Evolutionary conservation across 2,113 vertebrate species (phyloP), one percentile per base, ranked within the genome.

Genomic region (Petroica traversi): DNA sequence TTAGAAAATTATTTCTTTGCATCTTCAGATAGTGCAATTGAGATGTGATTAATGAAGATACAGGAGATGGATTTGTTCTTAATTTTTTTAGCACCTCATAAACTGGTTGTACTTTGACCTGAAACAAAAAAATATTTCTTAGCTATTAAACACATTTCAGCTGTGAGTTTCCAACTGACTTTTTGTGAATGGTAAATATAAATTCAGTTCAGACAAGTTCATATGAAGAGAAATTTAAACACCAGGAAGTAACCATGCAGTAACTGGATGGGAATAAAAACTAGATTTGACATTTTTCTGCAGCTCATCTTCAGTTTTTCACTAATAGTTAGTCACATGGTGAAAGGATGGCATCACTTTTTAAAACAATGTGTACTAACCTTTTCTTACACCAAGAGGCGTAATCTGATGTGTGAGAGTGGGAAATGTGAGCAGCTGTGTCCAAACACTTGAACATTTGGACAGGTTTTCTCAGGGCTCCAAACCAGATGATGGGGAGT

Each of bases 401-500:
- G n/a, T n/a, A n/a, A n/a, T n/a, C n/a, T n/a, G n/a, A n/a, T n/a
- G 58, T 48, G 28, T 31, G 38, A 40, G 5, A 31, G 31, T 1
- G 16, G 58, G 43, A 73, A 68, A 46, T 23, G 12, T 41, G 40
- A 34, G 33, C 38, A 52, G 18, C 31, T 52, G 26, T 82, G 31
- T 49, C 38, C 26, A 41, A 28, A 31, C 45, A 4, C 31, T 59
- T 0, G 0, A 15, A 28, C 6, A 2, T 24, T 61, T 33, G 15
- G 18, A 15, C 29, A 48, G 45, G 13, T 10, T 23, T 83, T 80
- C 36, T 66, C 23, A 64, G 48, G 58, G 9, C 29, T 79, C 67
- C 41, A 22, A 52, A 52, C 34, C 34, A 40, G 10, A 13, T 36
- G 26, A 13, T 2, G 15, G 19, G 6, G 45, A 51, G 14, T 24